These are phyloP conservation scores for Menura novaehollandiae DNA, from an alignment of 2,113 vertebrate species.

Conservation along the genomic window DNA sequence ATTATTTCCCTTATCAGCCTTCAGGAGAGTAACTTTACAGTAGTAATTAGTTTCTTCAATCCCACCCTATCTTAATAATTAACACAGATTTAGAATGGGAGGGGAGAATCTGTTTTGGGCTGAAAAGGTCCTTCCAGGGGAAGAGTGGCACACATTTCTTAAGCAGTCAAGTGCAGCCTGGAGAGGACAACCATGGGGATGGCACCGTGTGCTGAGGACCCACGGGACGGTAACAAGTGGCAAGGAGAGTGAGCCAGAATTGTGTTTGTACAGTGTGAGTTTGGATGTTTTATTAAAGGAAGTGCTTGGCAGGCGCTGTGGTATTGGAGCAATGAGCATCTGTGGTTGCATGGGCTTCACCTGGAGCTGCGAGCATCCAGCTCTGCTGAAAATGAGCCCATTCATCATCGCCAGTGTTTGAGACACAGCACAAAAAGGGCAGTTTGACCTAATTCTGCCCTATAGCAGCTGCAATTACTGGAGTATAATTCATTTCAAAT, in stretches of 20 bases:
- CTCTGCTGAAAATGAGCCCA: slow-evolving; percentile 42
- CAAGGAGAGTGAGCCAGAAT: rapidly evolving
- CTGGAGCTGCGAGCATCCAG: background rate
- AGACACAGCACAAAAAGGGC: slow-evolving; percentile 50
- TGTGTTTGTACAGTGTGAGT: background rate
- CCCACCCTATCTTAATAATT: slow-evolving; percentile 57
- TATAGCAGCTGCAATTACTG: slow-evolving; percentile 50
- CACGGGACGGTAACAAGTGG: background rate
- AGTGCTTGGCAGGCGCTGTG: background rate
- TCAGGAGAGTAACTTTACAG: slow-evolving; percentile 47
- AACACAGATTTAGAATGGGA: background rate
- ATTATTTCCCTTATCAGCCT: slow-evolving; percentile 72
- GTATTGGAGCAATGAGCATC: background rate
- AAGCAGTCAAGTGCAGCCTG: background rate
- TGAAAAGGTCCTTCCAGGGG: background rate
- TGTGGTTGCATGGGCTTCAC: slow-evolving; percentile 6
- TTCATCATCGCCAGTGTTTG: slow-evolving; percentile 27
- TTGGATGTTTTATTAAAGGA: background rate
- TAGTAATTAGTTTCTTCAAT: slow-evolving; percentile 68
- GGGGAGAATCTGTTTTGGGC: background rate
- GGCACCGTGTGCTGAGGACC: background rate
- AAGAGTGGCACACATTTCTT: background rate
- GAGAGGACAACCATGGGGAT: background rate
- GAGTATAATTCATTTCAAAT: slow-evolving; percentile 47
- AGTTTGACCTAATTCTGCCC: slow-evolving; percentile 55